Conservation (phyloP, 2,797 vertebrate genomes). For the Loriculus beryllinus region DNA sequence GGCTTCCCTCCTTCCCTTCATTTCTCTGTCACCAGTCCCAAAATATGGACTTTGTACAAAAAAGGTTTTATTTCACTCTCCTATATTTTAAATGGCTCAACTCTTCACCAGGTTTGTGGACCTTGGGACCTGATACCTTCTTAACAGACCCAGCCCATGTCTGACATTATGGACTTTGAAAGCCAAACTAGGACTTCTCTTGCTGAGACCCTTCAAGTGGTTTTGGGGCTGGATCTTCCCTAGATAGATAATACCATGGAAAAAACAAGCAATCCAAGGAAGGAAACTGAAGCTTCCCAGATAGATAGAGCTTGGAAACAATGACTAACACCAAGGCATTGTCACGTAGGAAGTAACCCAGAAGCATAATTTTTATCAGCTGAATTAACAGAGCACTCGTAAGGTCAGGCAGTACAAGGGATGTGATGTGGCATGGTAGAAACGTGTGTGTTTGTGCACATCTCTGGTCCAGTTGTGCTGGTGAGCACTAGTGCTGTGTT, state of each 20-base stretch:
- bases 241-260: neutral
- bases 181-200: neutral
- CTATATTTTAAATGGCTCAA: neutral
- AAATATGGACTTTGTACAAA: neutral
- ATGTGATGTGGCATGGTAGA: neutral
- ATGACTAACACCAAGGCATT: neutral
- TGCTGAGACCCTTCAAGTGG: neutral
- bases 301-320: neutral
- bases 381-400: neutral
- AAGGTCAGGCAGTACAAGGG: neutral
- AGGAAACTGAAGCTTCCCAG: neutral
- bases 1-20: neutral
- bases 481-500: neutral
- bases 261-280: neutral
- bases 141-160: neutral
- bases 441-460: accelerated
- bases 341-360: neutral
- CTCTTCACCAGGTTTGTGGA: neutral
- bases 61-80: neutral
- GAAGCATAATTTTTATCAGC: neutral
- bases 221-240: neutral
- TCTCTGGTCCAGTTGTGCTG: neutral
- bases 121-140: neutral
- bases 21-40: neutral
- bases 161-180: neutral